A percentile compares a stretch with the other conserved stretches of the same genome.
These are phyloP conservation scores for Tretioscincus oriximinensis DNA, from an alignment of 2,113 vertebrate species.

Conservation along the genomic window DNA sequence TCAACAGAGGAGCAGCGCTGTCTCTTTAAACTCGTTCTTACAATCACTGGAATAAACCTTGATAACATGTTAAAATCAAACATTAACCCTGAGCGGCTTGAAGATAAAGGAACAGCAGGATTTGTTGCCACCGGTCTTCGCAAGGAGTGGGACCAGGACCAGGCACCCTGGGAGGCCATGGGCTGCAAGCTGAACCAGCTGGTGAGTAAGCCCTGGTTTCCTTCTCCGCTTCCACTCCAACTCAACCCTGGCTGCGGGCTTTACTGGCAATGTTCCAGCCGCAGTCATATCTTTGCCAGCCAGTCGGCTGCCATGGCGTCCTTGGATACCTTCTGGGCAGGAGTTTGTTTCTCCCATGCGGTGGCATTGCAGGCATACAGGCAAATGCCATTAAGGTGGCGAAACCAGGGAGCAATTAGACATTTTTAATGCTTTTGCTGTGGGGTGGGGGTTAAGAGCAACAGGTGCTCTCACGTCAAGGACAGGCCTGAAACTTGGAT, in stretches of 20 bases:
- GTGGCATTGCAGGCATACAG: too few species aligned
- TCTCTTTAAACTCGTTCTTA: constrained; percentile 4
- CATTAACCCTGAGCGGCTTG: constrained; percentile 47
- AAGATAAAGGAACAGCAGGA: constrained; percentile 23
- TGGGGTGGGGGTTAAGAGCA: background rate
- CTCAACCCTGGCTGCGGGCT: background rate
- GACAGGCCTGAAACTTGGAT: background rate
- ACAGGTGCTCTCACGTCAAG: background rate
- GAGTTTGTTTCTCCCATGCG: too few species aligned
- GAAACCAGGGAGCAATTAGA: too few species aligned
- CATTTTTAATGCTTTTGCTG: too few species aligned
- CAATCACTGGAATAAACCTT: background rate
- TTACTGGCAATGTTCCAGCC: background rate
- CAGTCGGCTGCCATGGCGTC: too few species aligned
- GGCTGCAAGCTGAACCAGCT: constrained; percentile 38
- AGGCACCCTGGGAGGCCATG: constrained; percentile 36
- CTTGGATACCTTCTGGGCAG: too few species aligned
- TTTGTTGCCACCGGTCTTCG: background rate
- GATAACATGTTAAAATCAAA: constrained; percentile 46
- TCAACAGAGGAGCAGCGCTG: too few species aligned
- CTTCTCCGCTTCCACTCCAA: background rate
- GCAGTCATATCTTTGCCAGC: background rate
- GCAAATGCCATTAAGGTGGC: too few species aligned
- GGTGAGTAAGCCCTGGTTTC: constrained; percentile 39
- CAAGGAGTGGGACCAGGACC: background rate